Evolutionary conservation across 2,113 vertebrate species (phyloP).

Genomic region (Campylomormyrus numenius): DNA sequence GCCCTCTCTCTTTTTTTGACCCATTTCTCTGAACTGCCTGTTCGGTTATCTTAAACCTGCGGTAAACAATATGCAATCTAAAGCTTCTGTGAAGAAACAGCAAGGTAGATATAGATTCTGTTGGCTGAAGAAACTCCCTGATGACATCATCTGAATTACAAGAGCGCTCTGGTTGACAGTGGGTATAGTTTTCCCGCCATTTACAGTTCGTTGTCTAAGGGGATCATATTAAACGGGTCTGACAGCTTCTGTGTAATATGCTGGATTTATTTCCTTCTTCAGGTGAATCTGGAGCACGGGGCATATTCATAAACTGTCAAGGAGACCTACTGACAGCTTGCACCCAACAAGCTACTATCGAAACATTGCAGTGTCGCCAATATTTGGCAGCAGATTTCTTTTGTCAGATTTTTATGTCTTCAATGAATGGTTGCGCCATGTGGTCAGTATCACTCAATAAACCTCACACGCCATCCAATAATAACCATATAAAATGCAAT

Average conservation of each 20-base stretch:
- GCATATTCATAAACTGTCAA: background rate
- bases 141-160: background rate
- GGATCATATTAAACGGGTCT: background rate
- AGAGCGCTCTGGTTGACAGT: background rate
- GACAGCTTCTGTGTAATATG: background rate
- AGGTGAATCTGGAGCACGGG: background rate
- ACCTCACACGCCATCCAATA: background rate
- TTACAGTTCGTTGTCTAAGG: background rate
- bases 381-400: background rate
- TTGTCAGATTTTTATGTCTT: background rate
- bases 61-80: background rate
- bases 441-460: background rate
- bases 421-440: background rate
- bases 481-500: background rate
- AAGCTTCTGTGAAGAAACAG: background rate
- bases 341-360: background rate
- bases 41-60: background rate
- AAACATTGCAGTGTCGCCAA: background rate
- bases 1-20: background rate
- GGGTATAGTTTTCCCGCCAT: background rate
- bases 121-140: background rate
- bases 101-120: background rate
- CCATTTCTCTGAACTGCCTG: background rate
- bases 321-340: background rate
- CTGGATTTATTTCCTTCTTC: background rate